Evolutionary conservation across 2,797 vertebrate species (phyloP), one percentile per base, ranked within the genome.

Genomic region (Takifugu rubripes): DNA sequence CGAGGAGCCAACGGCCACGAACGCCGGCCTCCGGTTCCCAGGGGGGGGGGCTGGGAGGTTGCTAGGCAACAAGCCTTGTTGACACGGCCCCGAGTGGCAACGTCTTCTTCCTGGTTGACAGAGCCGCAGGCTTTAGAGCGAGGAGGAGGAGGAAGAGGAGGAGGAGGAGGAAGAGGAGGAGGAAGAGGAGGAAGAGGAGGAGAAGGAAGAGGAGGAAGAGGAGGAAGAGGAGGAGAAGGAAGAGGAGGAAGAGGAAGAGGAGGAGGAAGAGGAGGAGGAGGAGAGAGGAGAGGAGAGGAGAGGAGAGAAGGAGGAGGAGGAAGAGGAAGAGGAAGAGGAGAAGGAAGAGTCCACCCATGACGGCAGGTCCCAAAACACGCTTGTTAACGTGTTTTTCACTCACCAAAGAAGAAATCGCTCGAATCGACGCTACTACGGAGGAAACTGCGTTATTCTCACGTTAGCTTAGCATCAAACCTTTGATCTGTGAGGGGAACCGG

Each of bases 51-150:
- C 1, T 3, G 33, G 51, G 76, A 52, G 61, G 86, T 88, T 89
- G 88, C 87, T 79, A 84, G 79, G 87, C 79, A 89, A 87, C 85
- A 74, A 74, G 83, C 75, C 80, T 81, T 84, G 82, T 90, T 88
- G 86, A 87, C 85, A 83, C 66, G 67, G 78, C 81, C 79, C 78
- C 87, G 84, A 59, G 74, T 81, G 83, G 77, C 47, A 68, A 59
- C 78, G 74, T 82, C 85, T 81, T 82, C 71, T 80, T 81, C 78
- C 75, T 71, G 77, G 77, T 65, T 59, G 74, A 74, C 74, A 59
- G 59, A 78, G 79, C 70, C 66, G 31, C 71, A 81, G 73, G 64
- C 68, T 70, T 63, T 54, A 2, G 17, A 61, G 74, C 73, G 60
- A 48, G 54, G 63, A 76, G 43, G 64, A 68, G 44, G 67, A 74